Evolutionary conservation across 2,888 invertebrate genomes (phyloP).

Genomic region (Monochamus alternatus): DNA sequence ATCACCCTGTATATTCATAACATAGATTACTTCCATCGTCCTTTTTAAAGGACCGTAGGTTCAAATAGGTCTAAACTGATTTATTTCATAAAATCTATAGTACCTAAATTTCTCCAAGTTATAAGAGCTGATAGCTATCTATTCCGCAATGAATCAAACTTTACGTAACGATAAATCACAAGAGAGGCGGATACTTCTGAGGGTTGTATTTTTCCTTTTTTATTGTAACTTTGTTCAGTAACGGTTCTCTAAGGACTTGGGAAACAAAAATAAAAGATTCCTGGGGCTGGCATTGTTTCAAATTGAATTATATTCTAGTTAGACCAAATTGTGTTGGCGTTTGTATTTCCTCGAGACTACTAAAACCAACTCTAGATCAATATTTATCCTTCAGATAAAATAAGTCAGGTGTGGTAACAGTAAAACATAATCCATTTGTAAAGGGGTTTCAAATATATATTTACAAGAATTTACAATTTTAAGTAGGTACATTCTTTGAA

Average conservation of each 20-base stretch:
- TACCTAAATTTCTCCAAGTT: too few relatives aligned
- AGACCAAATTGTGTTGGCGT: neutral
- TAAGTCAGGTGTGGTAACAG: neutral
- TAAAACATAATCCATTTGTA: neutral
- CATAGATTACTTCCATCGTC: too few relatives aligned
- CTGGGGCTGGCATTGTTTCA: slow-evolving; percentile 13
- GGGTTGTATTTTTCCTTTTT: slow-evolving; percentile 35
- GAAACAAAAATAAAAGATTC: slow-evolving; percentile 29
- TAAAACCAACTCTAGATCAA: neutral
- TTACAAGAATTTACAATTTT: too few relatives aligned
- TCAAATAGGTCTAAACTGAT: too few relatives aligned
- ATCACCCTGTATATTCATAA: too few relatives aligned
- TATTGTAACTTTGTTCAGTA: slow-evolving; percentile 39
- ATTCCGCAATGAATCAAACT: neutral
- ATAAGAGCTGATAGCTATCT: neutral
- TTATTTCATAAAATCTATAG: too few relatives aligned
- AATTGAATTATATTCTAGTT: slow-evolving; percentile 20
- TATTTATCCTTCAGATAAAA: neutral
- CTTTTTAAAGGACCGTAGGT: too few relatives aligned
- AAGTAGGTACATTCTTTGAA: too few relatives aligned
- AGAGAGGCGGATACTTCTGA: slow-evolving; percentile 24
- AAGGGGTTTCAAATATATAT: too few relatives aligned
- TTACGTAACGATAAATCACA: slow-evolving; percentile 4
- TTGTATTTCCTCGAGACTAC: neutral
- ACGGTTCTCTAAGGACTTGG: slow-evolving; percentile 40